Base-by-base conservation (phyloP, 2,888 invertebrate genomes). In the Phortica okadai region DNA sequence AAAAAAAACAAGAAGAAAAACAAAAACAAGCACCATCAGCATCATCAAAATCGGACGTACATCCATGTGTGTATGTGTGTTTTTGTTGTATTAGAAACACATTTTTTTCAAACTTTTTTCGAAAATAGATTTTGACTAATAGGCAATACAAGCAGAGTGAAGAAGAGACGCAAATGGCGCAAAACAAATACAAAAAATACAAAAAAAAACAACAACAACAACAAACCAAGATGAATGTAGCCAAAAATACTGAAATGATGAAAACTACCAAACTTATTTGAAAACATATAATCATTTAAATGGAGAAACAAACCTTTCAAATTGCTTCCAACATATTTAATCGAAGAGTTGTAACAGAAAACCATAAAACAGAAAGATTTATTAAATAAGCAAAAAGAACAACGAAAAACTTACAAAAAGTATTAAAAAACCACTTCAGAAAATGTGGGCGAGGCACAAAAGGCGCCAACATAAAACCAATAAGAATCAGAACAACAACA, bases 91-190 rank as follows among this genome's bases (percentile, higher is more conserved):
- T 75, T 78, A 75, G 14, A 50, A 50, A 50, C 2, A 50, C 8
- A 50, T 50, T 33, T 11, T 77, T 74, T 33, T 33, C 4, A 33
- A 33, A 79, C 82, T 77, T 84, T 80, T 80, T 84, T 87, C 86
- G 82, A 89, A 88, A 88, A 88, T 88, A 88, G 88, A 88, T 84
- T 78, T 88, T 88, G 89, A 88, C 87, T 88, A 89, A 89, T 85
- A 88, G 85, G 10, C 25, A 76, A 59, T 59, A 25, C 16, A 25
- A n/a, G 10, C 1, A 0, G 59, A 59, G 59, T 21, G 59, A 16
- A 33, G 59, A 42, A 67, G n/a, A 33, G 14, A n/a, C 67, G 67
- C 10, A 8, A 21, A 21, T 16, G 16, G n/a, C 8, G 59, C 7
- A 62, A 62, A 62, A 62, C 78, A 82, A 76, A 85, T 80, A 82